A percentile compares a stretch with the other conserved stretches of the same genome.
Conservation (phyloP, 2,113 vertebrate species). For the Hypomesus transpacificus region DNA sequence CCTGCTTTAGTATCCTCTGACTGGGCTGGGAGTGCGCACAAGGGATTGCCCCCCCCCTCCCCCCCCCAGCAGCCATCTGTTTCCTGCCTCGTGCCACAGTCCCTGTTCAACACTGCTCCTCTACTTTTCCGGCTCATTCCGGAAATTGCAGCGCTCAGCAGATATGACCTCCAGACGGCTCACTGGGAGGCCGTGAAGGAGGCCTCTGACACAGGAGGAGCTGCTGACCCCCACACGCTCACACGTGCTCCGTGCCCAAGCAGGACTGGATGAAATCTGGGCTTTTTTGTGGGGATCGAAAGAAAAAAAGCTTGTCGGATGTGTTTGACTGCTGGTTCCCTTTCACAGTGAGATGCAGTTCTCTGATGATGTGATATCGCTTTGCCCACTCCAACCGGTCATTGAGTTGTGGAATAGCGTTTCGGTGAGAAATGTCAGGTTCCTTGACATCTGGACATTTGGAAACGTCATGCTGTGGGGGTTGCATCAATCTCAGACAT, state of each 20-base stretch:
- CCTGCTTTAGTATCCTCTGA: slow-evolving; percentile 56
- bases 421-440: not conserved
- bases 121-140: slow-evolving; percentile 28
- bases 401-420: not conserved
- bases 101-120: slow-evolving; percentile 44
- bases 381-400: too few relatives aligned
- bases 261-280: too few relatives aligned
- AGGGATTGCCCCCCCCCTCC: slow-evolving; percentile 16
- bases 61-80: slow-evolving; percentile 61
- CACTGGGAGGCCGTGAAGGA: slow-evolving; percentile 1
- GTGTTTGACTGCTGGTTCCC: too few relatives aligned
- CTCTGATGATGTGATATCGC: too few relatives aligned
- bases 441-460: slow-evolving; percentile 9
- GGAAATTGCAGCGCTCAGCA: slow-evolving; percentile 27
- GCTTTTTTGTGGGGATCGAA: too few relatives aligned
- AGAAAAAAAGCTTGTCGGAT: too few relatives aligned
- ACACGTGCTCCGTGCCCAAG: too few relatives aligned
- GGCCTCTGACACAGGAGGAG: not conserved
- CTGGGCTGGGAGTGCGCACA: slow-evolving; percentile 23
- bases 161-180: slow-evolving; percentile 10
- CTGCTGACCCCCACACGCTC: not conserved
- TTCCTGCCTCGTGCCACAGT: slow-evolving; percentile 57
- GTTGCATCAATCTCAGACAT: too few relatives aligned
- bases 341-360: too few relatives aligned
- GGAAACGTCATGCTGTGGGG: too few relatives aligned